A percentile compares a stretch with the other conserved stretches of the same genome.
These are phyloP conservation scores for Corythornis cristatus DNA, from an alignment of 2,113 vertebrate genomes.

Conservation along the genomic window DNA sequence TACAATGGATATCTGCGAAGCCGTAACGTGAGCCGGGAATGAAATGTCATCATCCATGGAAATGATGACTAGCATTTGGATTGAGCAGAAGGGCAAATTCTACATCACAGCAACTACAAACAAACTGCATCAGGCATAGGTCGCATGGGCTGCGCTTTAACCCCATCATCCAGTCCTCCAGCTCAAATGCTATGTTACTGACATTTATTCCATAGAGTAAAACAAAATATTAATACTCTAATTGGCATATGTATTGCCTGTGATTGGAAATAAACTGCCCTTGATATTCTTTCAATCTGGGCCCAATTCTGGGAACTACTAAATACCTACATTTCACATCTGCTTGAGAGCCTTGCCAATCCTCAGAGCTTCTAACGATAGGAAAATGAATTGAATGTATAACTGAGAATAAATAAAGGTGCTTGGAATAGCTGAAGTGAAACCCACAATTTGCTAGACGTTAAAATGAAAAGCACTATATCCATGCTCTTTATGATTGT, in stretches of 20 bases:
- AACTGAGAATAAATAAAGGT: background rate
- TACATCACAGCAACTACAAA: background rate
- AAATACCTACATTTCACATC: background rate
- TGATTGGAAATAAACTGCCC: background rate
- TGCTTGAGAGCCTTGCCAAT: background rate
- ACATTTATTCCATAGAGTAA: background rate
- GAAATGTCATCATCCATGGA: conserved; percentile 27
- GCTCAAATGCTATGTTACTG: background rate
- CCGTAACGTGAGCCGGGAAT: conserved; percentile 44
- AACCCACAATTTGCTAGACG: background rate
- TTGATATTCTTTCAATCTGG: background rate
- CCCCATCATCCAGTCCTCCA: background rate
- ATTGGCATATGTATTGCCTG: background rate
- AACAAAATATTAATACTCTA: background rate
- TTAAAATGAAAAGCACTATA: background rate
- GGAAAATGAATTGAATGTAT: background rate
- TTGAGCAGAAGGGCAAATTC: conserved; percentile 44
- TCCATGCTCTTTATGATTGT: background rate
- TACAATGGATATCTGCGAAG: conserved; percentile 57
- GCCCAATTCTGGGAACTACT: background rate
- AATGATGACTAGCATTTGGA: conserved; percentile 51
- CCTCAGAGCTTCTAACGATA: background rate
- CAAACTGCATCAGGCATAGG: background rate
- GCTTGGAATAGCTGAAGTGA: background rate
- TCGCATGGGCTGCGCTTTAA: background rate